These are phyloP conservation scores for Atractosteus spatula DNA, from an alignment of 2,113 vertebrate species.

Conservation along the genomic window DNA sequence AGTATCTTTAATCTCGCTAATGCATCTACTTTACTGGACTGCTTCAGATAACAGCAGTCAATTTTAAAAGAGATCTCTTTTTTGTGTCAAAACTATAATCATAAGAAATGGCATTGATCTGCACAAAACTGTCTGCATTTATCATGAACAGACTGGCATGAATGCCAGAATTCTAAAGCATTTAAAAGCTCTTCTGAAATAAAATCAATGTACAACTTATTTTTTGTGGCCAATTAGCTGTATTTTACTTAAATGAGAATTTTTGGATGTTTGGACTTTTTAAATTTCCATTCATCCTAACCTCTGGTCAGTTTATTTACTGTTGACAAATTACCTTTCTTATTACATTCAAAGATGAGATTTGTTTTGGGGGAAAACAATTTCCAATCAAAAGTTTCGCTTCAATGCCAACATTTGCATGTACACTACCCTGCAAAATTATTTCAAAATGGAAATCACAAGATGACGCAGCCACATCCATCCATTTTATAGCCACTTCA, in stretches of 20 bases:
- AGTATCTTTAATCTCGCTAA: slow-evolving; percentile 1
- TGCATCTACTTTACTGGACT: slow-evolving; percentile 5
- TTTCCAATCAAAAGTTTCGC: neutral
- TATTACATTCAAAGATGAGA: neutral
- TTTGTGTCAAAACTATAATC: neutral
- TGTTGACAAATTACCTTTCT: neutral
- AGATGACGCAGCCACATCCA: too few species aligned
- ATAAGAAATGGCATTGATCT: neutral
- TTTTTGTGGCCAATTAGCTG: too few species aligned
- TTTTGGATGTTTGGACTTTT: neutral
- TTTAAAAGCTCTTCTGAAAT: too few species aligned
- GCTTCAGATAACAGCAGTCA: neutral
- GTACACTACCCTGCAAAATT: neutral
- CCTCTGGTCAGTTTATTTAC: neutral
- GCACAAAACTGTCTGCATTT: neutral
- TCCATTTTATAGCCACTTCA: too few species aligned
- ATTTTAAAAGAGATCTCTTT: slow-evolving; percentile 1
- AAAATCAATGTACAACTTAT: too few species aligned
- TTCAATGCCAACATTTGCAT: neutral
- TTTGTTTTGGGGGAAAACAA: neutral
- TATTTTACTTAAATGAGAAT: neutral
- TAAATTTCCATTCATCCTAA: neutral
- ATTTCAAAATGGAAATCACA: too few species aligned
- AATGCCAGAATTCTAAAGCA: neutral
- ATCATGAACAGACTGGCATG: neutral